Evolutionary conservation across 2,113 vertebrate genomes (phyloP), one percentile per base, ranked within the genome.

Genomic region (Cebus imitator): DNA sequence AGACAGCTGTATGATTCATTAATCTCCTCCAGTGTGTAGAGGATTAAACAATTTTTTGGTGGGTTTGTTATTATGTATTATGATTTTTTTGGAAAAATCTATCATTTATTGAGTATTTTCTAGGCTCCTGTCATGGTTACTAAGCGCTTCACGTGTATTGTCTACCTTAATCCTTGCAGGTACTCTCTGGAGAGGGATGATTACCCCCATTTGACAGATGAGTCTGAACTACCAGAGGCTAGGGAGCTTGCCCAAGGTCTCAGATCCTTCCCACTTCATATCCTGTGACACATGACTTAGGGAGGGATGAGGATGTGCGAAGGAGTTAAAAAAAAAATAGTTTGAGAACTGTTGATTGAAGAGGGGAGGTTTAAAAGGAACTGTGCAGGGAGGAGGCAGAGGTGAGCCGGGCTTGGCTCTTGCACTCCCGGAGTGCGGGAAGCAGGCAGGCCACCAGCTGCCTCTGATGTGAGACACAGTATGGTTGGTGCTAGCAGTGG

Each of bases 41-140:
- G 90, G 96, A 97, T 97, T 97, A 98, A 86, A 94, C 75, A 90
- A 96, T 97, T 97, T 97, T 93, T 97, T 96, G 96, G 97, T 96
- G 93, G 93, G 87, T 94, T 97, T 91, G 52, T 94, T 94, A n/a
- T 66, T 90, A 58, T 40, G 81, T 73, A 30, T 96, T 97, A 90
- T 3, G n/a, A 66, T 87, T n/a, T 93, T 79, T 70, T 73, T 64
- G 18, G 9, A 14, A 48, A 91, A 80, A 78, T 52, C 43, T 43
- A 9, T 89, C 30, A 3, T 91, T 45, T 64, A 45, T 64, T 72
- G 61, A 45, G 27, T 55, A 73, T 84, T 95, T 96, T 94, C 76
- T 73, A 75, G 87, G 78, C 87, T 80, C 75, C 35, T 23, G 43
- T 90, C 87, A 45, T 18, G 76, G 72, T 70, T 57, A 8, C 57